Percentiles rank a stretch among this genome's conserved stretches.
phyloP scores from a whole-genome alignment of 1,140 invertebrate species.

The Latrodectus geometricus region DNA sequence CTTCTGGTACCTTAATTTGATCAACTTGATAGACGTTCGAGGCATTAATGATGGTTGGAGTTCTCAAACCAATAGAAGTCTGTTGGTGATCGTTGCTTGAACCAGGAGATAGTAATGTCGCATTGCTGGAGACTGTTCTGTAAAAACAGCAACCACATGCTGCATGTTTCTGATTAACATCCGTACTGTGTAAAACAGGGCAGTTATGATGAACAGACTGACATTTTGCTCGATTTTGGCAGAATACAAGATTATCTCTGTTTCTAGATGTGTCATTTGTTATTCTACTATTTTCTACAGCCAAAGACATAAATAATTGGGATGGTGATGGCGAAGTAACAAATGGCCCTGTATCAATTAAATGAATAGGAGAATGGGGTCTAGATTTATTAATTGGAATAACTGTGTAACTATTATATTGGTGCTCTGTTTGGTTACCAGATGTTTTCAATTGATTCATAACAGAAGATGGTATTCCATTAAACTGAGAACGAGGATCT shows the following conservation, averaged over 20 bases:
- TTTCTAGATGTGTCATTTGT: constrained; percentile 5
- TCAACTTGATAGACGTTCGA: constrained; percentile 19
- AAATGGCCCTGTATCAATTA: constrained; percentile 40
- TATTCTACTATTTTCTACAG: constrained; percentile 45
- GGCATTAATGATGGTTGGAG: constrained; percentile 29
- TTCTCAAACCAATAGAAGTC: constrained; percentile 44
- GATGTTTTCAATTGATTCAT: constrained; percentile 23
- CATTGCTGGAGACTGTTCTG: constrained; percentile 23
- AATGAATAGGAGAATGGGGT: constrained; percentile 43
- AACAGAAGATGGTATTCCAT: constrained; percentile 14
- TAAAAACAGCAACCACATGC: constrained; percentile 22
- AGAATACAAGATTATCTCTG: background rate
- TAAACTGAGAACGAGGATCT: background rate
- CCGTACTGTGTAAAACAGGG: background rate
- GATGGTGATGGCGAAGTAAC: constrained; percentile 24
- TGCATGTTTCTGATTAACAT: constrained; percentile 19
- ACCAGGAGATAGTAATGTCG: constrained; percentile 12
- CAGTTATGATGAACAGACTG: constrained; percentile 3
- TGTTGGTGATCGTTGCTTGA: constrained; percentile 25
- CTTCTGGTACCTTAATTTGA: constrained; percentile 55
- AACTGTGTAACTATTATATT: constrained; percentile 42
- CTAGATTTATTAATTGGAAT: constrained; percentile 37
- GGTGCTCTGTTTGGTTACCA: background rate
- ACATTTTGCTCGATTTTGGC: constrained; percentile 18
- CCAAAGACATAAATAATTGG: constrained; percentile 47